These are phyloP conservation scores for Craterocephalus amniculus DNA, from an alignment of 2,797 vertebrate species.

Conservation along the genomic window DNA sequence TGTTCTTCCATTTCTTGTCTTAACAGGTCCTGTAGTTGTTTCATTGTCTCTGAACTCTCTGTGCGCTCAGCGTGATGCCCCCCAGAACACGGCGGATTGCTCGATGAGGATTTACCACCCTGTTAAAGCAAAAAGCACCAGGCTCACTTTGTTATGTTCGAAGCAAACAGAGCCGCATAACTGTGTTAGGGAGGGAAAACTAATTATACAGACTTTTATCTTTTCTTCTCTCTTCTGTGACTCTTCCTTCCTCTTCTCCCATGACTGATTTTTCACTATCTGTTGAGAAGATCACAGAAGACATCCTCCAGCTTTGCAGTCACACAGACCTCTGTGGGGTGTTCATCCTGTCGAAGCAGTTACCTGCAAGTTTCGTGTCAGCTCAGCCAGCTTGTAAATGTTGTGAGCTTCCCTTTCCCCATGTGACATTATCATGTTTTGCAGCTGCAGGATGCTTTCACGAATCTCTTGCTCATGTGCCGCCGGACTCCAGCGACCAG, in stretches of 20 bases:
- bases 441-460: constrained; percentile 72
- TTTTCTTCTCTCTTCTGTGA: constrained; percentile 60
- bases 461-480: constrained; percentile 59
- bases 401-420: constrained; percentile 46
- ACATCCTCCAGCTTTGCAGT: constrained; percentile 2
- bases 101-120: constrained; percentile 25
- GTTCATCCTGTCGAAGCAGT: no score
- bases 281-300: constrained; percentile 50
- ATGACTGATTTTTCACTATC: constrained; percentile 87
- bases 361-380: constrained; percentile 84
- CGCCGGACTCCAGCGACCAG: constrained; percentile 76
- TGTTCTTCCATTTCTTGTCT: constrained; percentile 81
- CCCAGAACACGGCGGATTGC: constrained; percentile 20
- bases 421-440: constrained; percentile 72
- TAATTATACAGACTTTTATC: constrained; percentile 35
- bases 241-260: constrained; percentile 76
- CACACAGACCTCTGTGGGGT: not conserved
- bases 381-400: constrained; percentile 72
- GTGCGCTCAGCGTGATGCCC: constrained; percentile 27
- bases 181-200: not conserved
- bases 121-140: constrained; percentile 34
- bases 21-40: constrained; percentile 72
- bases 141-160: not conserved
- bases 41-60: constrained; percentile 47
- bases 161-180: not conserved